phyloP scores from a whole-genome alignment of 2,888 invertebrate species.

The Augiades crinisus region DNA sequence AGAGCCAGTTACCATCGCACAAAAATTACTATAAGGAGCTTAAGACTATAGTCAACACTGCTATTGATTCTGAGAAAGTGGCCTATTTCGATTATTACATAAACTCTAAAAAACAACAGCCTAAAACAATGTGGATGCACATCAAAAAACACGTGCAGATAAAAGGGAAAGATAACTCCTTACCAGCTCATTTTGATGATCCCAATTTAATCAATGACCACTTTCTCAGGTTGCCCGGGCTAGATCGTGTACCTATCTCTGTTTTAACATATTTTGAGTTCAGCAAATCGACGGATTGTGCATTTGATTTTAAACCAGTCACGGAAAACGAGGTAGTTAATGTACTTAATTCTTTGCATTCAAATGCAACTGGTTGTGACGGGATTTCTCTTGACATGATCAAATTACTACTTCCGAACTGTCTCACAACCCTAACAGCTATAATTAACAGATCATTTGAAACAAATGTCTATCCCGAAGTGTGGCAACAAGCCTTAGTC shows the following conservation, averaged over 20 bases:
- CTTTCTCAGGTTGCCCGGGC: constrained; percentile 2
- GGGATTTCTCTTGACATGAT: background rate
- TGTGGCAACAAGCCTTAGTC: constrained; percentile 1
- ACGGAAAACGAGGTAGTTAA: background rate
- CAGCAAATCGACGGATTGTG: background rate
- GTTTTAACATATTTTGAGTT: background rate
- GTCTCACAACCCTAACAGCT: background rate
- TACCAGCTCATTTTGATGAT: constrained; percentile 4
- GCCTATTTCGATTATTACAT: constrained; percentile 9
- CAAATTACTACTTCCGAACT: background rate
- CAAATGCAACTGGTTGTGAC: background rate
- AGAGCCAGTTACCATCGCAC: background rate
- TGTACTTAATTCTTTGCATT: background rate
- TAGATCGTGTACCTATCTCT: background rate
- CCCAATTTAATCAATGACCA: background rate
- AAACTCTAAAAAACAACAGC: background rate
- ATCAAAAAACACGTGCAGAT: background rate
- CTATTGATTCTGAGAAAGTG: constrained; percentile 1
- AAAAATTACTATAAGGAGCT: constrained; percentile 6
- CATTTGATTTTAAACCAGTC: background rate
- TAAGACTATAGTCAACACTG: background rate
- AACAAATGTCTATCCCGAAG: background rate
- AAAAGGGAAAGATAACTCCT: background rate
- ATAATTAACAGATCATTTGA: background rate
- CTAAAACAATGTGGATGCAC: constrained; percentile 9